Percentiles rank a stretch among this genome's conserved stretches.
These are phyloP conservation scores for Trilocha varians DNA, from an alignment of 2,888 invertebrate genomes.

Conservation along the genomic window DNA sequence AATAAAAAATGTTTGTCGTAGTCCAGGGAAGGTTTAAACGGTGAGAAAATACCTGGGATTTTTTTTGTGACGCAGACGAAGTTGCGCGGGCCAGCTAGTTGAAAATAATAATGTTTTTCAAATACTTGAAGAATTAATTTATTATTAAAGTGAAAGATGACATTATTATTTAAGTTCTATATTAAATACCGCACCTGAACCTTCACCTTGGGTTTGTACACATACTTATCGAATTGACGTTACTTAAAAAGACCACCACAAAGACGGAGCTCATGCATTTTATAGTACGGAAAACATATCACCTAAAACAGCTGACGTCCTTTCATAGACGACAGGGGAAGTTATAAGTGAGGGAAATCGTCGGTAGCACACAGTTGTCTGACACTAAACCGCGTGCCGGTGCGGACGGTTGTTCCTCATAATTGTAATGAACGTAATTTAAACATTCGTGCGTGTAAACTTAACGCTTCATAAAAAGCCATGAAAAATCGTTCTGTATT, in stretches of 20 bases:
- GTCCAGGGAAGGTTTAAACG: no score
- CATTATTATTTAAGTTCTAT: background rate
- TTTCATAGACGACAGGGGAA: constrained; percentile 40
- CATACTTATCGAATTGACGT: background rate
- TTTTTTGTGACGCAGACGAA: no score
- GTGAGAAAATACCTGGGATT: no score
- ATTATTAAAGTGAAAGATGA: no score
- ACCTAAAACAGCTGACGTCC: constrained; percentile 50
- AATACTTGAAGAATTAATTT: no score
- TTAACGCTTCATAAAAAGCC: background rate
- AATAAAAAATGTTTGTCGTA: no score
- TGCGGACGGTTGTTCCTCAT: constrained; percentile 13
- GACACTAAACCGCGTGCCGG: constrained; percentile 23
- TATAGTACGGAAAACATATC: constrained; percentile 41
- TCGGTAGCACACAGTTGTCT: constrained; percentile 42
- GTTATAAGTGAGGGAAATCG: constrained; percentile 54
- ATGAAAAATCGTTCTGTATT: background rate
- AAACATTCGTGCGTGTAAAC: background rate
- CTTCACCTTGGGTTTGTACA: background rate
- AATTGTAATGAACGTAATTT: constrained; percentile 7
- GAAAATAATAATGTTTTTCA: no score
- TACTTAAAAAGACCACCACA: background rate
- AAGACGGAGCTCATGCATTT: constrained; percentile 18
- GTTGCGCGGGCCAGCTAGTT: no score
- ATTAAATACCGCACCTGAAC: background rate